These are phyloP conservation scores for Trachemys scripta DNA, from an alignment of 2,113 vertebrate genomes.

Conservation along the genomic window DNA sequence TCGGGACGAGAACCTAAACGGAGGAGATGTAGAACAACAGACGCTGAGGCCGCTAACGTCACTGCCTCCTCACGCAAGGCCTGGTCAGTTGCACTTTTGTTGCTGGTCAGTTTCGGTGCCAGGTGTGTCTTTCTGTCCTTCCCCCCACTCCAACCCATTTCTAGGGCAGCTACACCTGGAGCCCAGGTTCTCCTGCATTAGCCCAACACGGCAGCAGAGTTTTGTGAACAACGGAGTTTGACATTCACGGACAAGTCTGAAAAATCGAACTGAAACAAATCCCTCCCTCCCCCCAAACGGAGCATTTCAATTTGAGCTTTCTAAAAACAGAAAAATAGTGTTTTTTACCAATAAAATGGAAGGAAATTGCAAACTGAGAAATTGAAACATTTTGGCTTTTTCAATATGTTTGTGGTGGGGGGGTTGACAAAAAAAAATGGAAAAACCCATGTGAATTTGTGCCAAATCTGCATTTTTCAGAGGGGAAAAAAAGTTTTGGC, in stretches of 20 bases:
- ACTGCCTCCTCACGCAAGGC: fast-evolving
- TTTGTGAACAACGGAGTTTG: not conserved
- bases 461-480: not conserved
- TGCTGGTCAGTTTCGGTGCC: not conserved
- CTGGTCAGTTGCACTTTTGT: not conserved
- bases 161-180: not conserved
- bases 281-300: not conserved
- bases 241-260: too few species aligned
- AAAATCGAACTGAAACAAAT: too few species aligned
- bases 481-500: not conserved
- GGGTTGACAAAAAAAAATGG: not conserved
- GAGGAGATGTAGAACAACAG: not conserved
- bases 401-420: not conserved
- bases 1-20: not conserved
- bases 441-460: not conserved
- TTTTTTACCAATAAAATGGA: too few species aligned
- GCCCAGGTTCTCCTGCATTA: not conserved
- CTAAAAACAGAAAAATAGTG: too few species aligned
- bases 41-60: not conserved
- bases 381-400: not conserved
- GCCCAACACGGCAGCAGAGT: not conserved
- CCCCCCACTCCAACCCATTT: not conserved
- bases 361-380: not conserved
- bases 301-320: not conserved
- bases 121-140: not conserved